These are phyloP conservation scores for Hypomecis atomaria DNA, from an alignment of 2,888 invertebrate genomes.

Conservation along the genomic window DNA sequence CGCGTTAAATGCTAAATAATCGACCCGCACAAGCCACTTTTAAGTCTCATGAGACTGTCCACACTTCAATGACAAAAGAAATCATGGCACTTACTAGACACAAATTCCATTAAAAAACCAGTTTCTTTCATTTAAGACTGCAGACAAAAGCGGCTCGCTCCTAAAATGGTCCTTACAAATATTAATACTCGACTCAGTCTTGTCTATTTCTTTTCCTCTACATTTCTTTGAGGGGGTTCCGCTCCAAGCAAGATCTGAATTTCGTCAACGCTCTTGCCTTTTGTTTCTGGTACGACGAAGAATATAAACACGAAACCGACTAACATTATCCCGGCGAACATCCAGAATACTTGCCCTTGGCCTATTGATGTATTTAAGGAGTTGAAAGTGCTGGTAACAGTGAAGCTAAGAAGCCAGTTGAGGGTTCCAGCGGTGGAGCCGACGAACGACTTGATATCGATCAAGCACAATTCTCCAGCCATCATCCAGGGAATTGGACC, in stretches of 20 bases:
- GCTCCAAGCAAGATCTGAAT: conserved; percentile 83
- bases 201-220: conserved; percentile 67
- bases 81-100: conserved; percentile 2
- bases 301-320: conserved; percentile 88
- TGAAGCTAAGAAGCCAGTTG: conserved; percentile 92
- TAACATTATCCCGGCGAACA: conserved; percentile 88
- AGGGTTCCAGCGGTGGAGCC: conserved; percentile 91
- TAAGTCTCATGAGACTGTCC: conserved; percentile 7
- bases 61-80: conserved; percentile 16
- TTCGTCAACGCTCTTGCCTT: conserved; percentile 88
- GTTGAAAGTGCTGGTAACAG: conserved; percentile 90
- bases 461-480: conserved; percentile 91
- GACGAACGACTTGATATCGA: conserved; percentile 91
- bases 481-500: conserved; percentile 96
- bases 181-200: conserved; percentile 63
- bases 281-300: conserved; percentile 87
- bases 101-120: not conserved
- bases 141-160: conserved; percentile 27
- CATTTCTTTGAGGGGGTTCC: conserved; percentile 53
- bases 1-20: not conserved
- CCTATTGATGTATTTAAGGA: conserved; percentile 84
- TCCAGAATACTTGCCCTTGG: conserved; percentile 88
- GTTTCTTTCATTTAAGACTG: conserved; percentile 17
- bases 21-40: conserved; percentile 32
- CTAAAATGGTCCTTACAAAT: conserved; percentile 52